Evolutionary conservation across 1,140 invertebrate species (phyloP), one percentile per base, ranked within the genome.

Genomic region (Calephelis virginiensis): DNA sequence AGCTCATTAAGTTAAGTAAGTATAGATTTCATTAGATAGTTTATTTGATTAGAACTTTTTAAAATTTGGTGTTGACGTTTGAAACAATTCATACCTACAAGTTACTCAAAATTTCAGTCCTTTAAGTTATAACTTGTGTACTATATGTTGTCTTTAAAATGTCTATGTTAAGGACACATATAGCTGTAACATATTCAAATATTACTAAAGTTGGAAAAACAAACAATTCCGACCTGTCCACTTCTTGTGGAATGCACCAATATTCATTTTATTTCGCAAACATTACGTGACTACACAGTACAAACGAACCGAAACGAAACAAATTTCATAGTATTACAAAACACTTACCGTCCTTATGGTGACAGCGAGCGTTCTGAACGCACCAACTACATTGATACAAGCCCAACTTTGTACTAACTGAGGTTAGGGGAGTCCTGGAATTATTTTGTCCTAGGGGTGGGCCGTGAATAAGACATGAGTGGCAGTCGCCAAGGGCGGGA

Each of bases 361-460:
- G 96, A 84, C 97, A 98, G n/a, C 94, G 92, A 0, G 96, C 96
- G 80, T 97, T 97, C 82, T 98, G 97, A 0, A 98, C 97, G 85
- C 97, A 98, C 97, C 97, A 98, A 17, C 94, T 96, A 86, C 97
- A 98, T 63, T 96, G 94, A 48, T 95, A 94, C 3, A 96, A 86
- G 6, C 93, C 94, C 46, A 96, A 84, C 77, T 96, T 96, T 71
- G 94, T 94, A 37, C 95, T 95, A 17, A 96, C 95, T 0, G 95
- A 96, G 17, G 85, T 92, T 67, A 90, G 88, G 45, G 89, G 80
- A 11, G 78, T 81, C 9, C 85, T 77, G 1, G 78, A 69, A 45
- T 71, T 81, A 40, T 82, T 82, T 17, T 74, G 75, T 9, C 67
- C 75, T 10, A 79, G 68, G 5, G 85, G 81, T 46, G 91, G 92